Evolutionary conservation across 2,113 vertebrate species (phyloP).

Genomic region (Ramphastos sulfuratus): DNA sequence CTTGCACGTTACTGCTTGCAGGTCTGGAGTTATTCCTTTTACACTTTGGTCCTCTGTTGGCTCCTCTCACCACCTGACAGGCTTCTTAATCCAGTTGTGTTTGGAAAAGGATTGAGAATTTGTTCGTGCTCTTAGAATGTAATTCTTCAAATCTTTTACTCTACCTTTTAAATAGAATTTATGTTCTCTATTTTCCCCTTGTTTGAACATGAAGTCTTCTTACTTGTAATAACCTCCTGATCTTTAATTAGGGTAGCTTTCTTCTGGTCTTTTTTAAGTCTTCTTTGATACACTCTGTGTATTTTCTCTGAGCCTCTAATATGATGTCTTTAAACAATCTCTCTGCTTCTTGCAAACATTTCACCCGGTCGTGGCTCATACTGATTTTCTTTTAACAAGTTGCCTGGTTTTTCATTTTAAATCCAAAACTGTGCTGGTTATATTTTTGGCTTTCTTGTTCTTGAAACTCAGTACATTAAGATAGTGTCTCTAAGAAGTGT

Average conservation of each 20-base stretch:
- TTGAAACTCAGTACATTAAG: neutral
- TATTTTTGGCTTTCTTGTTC: constrained; percentile 55
- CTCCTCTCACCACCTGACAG: neutral
- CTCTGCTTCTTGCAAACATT: constrained; percentile 55
- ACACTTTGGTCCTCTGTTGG: neutral
- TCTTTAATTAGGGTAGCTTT: constrained; percentile 61
- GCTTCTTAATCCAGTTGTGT: neutral
- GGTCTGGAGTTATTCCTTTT: neutral
- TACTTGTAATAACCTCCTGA: constrained; percentile 49
- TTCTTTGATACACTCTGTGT: constrained; percentile 31
- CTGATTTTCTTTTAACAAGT: constrained; percentile 37
- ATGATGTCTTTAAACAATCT: constrained; percentile 50
- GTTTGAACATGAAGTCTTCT: constrained; percentile 50
- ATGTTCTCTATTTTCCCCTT: constrained; percentile 10
- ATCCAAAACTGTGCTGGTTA: neutral
- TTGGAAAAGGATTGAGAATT: constrained; percentile 35
- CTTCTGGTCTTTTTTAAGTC: constrained; percentile 45
- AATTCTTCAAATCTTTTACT: constrained; percentile 43
- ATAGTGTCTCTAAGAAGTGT: neutral
- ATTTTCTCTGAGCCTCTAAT: constrained; percentile 34
- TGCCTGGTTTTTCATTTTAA: constrained; percentile 33
- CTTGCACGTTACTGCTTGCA: accelerated
- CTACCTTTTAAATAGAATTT: constrained; percentile 49
- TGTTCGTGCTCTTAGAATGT: neutral
- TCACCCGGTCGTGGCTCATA: neutral